A percentile compares a stretch with the other conserved stretches of the same genome.
These are phyloP conservation scores for Pitangus sulphuratus DNA, from an alignment of 2,797 vertebrate species.

Conservation along the genomic window DNA sequence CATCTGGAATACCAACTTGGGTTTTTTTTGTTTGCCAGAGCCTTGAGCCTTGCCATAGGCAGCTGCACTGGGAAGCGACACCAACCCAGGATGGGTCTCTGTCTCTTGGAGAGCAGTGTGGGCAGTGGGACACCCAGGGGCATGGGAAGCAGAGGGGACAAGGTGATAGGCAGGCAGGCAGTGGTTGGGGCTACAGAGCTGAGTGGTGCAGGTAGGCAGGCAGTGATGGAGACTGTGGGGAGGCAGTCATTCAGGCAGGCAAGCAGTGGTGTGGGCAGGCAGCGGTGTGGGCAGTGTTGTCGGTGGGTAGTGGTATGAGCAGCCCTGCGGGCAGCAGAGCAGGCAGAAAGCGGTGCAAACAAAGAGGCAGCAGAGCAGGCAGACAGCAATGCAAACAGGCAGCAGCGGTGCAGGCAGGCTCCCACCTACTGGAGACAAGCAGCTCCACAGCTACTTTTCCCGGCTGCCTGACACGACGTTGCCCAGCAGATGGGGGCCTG, in stretches of 20 bases:
- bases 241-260: neutral
- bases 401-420: neutral
- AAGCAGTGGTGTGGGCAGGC: neutral
- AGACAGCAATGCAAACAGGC: neutral
- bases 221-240: neutral
- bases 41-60: neutral
- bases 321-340: neutral
- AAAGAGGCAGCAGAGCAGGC: neutral
- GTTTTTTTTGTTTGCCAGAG: neutral
- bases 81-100: fast-evolving
- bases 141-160: neutral
- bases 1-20: neutral
- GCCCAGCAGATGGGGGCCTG: neutral
- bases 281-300: neutral
- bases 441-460: neutral
- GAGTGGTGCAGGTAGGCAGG: neutral
- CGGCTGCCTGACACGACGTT: fast-evolving
- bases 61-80: fast-evolving
- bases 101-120: fast-evolving
- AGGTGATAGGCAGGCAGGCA: neutral
- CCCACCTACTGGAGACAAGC: constrained; percentile 39
- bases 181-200: neutral
- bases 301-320: no score
- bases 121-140: neutral
- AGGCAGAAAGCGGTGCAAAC: neutral